Evolutionary conservation across 2,888 invertebrate species (phyloP).

Genomic region (Pimpla rufipes): DNA sequence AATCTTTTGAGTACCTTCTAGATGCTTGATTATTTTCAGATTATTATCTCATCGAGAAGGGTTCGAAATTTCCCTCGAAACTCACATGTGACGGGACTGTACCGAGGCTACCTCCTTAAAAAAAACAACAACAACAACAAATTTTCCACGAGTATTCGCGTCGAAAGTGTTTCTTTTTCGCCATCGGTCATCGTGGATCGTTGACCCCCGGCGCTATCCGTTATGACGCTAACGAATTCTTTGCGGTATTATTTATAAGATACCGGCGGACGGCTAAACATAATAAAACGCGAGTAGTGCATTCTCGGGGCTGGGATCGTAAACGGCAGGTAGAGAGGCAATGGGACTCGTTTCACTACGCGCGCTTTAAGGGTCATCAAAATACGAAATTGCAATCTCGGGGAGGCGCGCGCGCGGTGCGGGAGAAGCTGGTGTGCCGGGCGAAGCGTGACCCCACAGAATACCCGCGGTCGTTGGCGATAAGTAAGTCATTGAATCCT

Average conservation of each 20-base stretch:
- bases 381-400: conserved; percentile 59
- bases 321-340: conserved; percentile 48
- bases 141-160: neutral
- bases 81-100: too few relatives aligned
- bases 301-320: conserved; percentile 50
- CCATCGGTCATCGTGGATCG: neutral
- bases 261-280: conserved; percentile 32
- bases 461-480: conserved; percentile 66
- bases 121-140: too few relatives aligned
- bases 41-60: too few relatives aligned
- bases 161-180: neutral
- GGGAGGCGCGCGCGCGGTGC: conserved; percentile 12
- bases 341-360: conserved; percentile 47
- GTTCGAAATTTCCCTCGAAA: too few relatives aligned
- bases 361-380: conserved; percentile 49
- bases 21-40: too few relatives aligned
- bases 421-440: conserved; percentile 34
- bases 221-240: conserved; percentile 60
- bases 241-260: conserved; percentile 39
- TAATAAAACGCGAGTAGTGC: conserved; percentile 60
- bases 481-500: conserved; percentile 77
- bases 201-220: neutral
- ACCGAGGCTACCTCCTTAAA: too few relatives aligned
- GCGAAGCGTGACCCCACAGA: conserved; percentile 74
- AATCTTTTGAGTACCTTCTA: too few relatives aligned